Conservation (phyloP, 2,113 vertebrate species). For the Anas platyrhynchos region DNA sequence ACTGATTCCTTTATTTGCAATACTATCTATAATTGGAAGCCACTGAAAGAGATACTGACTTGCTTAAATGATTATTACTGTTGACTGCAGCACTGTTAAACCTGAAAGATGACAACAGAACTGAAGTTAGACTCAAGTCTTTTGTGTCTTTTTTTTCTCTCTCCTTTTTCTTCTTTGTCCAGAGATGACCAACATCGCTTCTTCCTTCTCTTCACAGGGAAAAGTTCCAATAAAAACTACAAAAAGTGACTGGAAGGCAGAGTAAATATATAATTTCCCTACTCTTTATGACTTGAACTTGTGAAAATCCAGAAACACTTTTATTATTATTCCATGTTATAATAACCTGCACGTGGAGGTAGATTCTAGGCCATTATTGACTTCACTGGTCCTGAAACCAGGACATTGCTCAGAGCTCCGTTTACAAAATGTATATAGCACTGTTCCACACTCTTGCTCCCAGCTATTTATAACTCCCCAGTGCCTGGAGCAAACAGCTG, state of each 20-base stretch:
- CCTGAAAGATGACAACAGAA: background rate
- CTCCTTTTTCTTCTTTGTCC: background rate
- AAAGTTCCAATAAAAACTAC: background rate
- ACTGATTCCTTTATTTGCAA: background rate
- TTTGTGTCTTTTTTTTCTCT: background rate
- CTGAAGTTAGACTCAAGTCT: background rate
- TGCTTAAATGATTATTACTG: background rate
- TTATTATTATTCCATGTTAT: background rate
- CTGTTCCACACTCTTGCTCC: background rate
- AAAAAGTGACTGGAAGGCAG: background rate
- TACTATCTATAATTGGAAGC: background rate
- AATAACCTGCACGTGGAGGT: background rate
- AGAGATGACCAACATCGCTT: background rate
- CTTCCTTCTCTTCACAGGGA: background rate
- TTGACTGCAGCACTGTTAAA: background rate
- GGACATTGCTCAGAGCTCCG: background rate
- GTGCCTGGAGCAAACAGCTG: slow-evolving; percentile 2
- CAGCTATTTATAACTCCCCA: background rate
- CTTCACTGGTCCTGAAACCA: background rate
- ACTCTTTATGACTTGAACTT: background rate
- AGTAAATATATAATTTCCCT: background rate
- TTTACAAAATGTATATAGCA: background rate
- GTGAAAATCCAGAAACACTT: slow-evolving; percentile 1
- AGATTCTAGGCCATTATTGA: background rate
- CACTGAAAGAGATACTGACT: background rate